These are phyloP conservation scores for Lapara coniferarum DNA, from an alignment of 2,888 invertebrate species.

Conservation along the genomic window DNA sequence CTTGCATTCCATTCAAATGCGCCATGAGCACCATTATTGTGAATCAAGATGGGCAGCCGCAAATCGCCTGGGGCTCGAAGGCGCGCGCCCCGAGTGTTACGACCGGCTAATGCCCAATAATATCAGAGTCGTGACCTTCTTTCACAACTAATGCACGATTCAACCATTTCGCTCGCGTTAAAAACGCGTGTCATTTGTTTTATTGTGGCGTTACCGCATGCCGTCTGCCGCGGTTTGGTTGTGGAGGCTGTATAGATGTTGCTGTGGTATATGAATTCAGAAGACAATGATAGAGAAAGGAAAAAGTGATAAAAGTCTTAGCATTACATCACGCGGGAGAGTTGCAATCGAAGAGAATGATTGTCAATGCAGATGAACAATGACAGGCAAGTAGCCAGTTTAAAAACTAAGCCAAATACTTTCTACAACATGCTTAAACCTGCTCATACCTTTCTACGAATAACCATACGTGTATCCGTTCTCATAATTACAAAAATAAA, in stretches of 20 bases:
- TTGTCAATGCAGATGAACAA: too few species aligned
- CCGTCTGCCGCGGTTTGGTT: too few species aligned
- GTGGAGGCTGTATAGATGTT: too few species aligned
- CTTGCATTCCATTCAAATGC: slow-evolving; percentile 21
- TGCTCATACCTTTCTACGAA: not conserved
- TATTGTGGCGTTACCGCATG: slow-evolving; percentile 26
- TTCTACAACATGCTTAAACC: too few species aligned
- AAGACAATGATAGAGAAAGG: too few species aligned
- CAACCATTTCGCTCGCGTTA: slow-evolving; percentile 48
- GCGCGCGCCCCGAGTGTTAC: slow-evolving; percentile 10
- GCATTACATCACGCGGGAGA: too few species aligned
- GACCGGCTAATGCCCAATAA: slow-evolving; percentile 30
- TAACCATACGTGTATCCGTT: not conserved
- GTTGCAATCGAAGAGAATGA: too few species aligned
- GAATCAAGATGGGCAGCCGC: slow-evolving; percentile 3
- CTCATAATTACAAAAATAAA: not conserved
- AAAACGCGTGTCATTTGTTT: slow-evolving; percentile 54
- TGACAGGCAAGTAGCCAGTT: too few species aligned
- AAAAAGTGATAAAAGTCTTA: too few species aligned
- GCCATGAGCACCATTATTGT: slow-evolving; percentile 10
- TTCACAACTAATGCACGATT: slow-evolving; percentile 45
- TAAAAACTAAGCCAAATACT: too few species aligned
- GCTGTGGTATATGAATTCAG: too few species aligned
- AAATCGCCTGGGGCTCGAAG: slow-evolving; percentile 9
- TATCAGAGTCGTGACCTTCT: slow-evolving; percentile 52